Base-by-base conservation (phyloP, 2,888 invertebrate species). In the Parnassius apollo region DNA sequence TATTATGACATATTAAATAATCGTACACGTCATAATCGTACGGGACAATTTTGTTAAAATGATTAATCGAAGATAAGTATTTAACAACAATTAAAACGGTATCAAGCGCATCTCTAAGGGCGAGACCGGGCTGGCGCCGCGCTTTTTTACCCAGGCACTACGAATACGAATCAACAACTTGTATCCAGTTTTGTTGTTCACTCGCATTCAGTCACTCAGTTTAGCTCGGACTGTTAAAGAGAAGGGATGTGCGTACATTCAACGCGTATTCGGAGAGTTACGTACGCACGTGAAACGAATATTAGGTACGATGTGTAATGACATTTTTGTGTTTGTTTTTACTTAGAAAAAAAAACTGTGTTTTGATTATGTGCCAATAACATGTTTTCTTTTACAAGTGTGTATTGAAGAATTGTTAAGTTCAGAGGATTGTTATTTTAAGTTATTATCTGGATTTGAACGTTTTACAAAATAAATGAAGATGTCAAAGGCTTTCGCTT, bases 111-210 rank as follows among this genome's bases (percentile, higher is more conserved):
- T 88, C 91, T 84, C 91, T 91, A 89, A 85, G 88, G 89, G 89
- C 91, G 85, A 87, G 49, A 86, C 88, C 75, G 77, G 80, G 77
- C 78, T 91, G 91, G 91, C 91, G 91, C 91, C 91, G 88, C 75
- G 81, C 86, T 88, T 90, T 90, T 90, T 91, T 88, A 87, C 88
- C 88, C 88, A 80, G 84, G 77, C 75, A 73, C 77, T 75, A 71
- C 76, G 70, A 77, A 77, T 82, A 35, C 35, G 35, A 35, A 35
- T 35, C 35, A 35, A 35, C 83, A 84, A 77, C 69, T 73, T 74
- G 78, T 73, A 73, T 71, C 75, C 66, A 62, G 64, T 64, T 62
- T 62, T 55, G 65, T 62, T 46, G 46, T 12, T 4, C 46, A n/a
- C n/a, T 46, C 35, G 12, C 12, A 46, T 4, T 46, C n/a, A n/a